These are phyloP conservation scores for Anguilla marmorata DNA, from an alignment of 2,797 vertebrate species.

Conservation along the genomic window DNA sequence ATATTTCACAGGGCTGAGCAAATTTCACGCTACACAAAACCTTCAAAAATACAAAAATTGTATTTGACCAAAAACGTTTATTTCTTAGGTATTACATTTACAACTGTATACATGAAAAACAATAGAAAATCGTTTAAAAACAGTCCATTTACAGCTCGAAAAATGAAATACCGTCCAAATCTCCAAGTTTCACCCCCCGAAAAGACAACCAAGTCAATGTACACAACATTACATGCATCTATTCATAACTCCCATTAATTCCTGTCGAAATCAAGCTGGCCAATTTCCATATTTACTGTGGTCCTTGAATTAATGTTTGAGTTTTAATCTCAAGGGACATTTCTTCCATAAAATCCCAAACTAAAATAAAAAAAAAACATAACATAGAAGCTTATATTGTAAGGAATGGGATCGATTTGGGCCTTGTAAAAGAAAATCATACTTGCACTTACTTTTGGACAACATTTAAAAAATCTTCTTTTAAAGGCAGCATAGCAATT, in stretches of 20 bases:
- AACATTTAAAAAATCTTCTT: neutral
- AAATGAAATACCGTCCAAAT: neutral
- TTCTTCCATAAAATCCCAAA: neutral
- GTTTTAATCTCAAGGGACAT: neutral
- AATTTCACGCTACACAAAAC: neutral
- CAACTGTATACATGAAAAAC: conserved; percentile 17
- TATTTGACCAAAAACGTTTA: conserved; percentile 25
- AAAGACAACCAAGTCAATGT: neutral
- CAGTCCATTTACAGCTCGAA: conserved; percentile 18
- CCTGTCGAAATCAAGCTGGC: neutral
- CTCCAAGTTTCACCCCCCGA: neutral
- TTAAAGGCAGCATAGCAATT: neutral
- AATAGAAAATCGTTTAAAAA: conserved; percentile 13
- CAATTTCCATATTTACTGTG: neutral
- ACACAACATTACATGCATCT: neutral
- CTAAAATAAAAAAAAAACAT: neutral
- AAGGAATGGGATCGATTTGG: neutral
- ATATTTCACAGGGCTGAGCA: neutral
- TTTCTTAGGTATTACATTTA: conserved; percentile 25
- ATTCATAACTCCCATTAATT: neutral
- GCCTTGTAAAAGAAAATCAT: neutral
- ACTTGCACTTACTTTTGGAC: neutral
- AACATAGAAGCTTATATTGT: neutral
- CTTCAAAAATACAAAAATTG: neutral
- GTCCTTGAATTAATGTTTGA: neutral